These are phyloP conservation scores for Ceyx melanurus DNA, from an alignment of 2,113 vertebrate species.

Conservation along the genomic window DNA sequence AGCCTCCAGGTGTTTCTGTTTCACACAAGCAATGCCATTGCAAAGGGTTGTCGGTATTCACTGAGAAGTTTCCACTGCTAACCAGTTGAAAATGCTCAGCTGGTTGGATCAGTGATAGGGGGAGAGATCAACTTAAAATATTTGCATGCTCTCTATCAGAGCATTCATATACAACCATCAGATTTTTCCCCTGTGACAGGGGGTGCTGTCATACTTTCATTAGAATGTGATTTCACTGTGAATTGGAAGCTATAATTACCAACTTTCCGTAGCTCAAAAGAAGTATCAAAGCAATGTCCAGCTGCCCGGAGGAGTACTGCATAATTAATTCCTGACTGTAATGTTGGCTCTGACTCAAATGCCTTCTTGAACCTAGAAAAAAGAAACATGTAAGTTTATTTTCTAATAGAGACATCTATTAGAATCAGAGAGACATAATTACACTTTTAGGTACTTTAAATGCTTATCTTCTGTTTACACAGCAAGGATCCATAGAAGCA, in stretches of 20 bases:
- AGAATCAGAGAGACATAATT: background rate
- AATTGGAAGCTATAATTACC: slow-evolving; percentile 83
- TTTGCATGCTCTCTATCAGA: background rate
- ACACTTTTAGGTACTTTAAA: slow-evolving; percentile 27
- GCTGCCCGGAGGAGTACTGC: slow-evolving; percentile 94
- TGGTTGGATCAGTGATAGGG: background rate
- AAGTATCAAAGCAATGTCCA: slow-evolving; percentile 96
- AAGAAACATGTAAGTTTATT: slow-evolving; percentile 65
- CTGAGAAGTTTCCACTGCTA: background rate
- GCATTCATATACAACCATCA: background rate
- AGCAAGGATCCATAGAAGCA: slow-evolving; percentile 45
- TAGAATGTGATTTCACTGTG: slow-evolving; percentile 21
- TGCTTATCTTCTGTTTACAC: slow-evolving; percentile 69
- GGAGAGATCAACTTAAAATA: background rate
- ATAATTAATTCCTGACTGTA: slow-evolving; percentile 98
- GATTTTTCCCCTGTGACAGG: background rate
- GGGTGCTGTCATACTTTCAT: background rate
- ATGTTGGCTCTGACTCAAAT: slow-evolving; percentile 96
- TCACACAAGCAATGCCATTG: background rate
- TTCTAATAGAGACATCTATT: background rate
- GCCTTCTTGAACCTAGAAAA: slow-evolving; percentile 92
- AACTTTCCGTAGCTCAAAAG: slow-evolving; percentile 98
- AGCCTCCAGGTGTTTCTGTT: background rate
- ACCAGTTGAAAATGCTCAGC: background rate
- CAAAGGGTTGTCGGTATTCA: background rate